Conservation (phyloP, 2,113 vertebrate species). For the Oncorhynchus mykiss region DNA sequence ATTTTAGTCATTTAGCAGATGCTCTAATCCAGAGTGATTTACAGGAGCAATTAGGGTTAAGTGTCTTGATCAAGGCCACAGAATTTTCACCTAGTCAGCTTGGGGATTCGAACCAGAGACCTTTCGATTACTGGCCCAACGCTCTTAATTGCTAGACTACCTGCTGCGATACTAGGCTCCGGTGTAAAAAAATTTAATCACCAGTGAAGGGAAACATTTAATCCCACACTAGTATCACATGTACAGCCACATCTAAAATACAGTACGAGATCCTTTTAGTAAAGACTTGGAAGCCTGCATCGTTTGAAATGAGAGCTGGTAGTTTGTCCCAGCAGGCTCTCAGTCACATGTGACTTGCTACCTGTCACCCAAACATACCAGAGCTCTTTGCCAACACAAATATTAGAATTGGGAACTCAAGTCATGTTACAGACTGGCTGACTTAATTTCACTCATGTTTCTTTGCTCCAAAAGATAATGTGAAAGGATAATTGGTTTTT, state of each 20-base stretch:
- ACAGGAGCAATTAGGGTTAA: too few relatives aligned
- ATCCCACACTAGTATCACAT: not conserved
- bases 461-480: not conserved
- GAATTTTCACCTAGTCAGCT: too few relatives aligned
- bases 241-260: not conserved
- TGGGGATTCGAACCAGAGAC: too few relatives aligned
- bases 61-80: too few relatives aligned
- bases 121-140: too few relatives aligned
- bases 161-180: not conserved
- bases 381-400: conserved; percentile 18
- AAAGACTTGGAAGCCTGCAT: too few relatives aligned
- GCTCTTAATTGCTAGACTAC: too few relatives aligned
- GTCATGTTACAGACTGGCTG: too few relatives aligned
- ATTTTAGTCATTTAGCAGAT: not conserved
- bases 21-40: not conserved
- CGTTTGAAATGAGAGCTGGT: too few relatives aligned
- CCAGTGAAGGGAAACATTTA: not conserved
- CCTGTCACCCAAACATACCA: conserved; percentile 11
- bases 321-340: not conserved
- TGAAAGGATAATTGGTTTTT: not conserved
- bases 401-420: not conserved
- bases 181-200: too few relatives aligned
- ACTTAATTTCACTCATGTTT: too few relatives aligned
- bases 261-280: too few relatives aligned
- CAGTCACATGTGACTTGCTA: not conserved